Conservation (phyloP, 2,888 invertebrate species). For the Machimus rusticus region DNA sequence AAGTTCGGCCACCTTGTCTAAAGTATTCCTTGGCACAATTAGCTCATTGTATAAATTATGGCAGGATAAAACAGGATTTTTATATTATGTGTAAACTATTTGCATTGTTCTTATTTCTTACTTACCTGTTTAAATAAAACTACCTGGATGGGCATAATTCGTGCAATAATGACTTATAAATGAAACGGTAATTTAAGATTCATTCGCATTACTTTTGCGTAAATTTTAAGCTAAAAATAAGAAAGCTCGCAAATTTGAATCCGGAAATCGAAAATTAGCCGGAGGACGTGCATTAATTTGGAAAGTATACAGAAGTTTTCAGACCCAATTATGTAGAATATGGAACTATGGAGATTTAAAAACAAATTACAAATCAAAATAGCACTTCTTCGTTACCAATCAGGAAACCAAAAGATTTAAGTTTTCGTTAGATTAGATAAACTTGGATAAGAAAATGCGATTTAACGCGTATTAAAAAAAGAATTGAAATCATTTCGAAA, state of each 20-base stretch:
- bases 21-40: neutral
- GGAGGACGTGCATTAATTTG: too few species aligned
- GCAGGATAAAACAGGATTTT: neutral
- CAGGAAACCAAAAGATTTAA: too few species aligned
- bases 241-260: too few species aligned
- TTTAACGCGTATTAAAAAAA: neutral
- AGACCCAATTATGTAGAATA: too few species aligned
- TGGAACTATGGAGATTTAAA: too few species aligned
- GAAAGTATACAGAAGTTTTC: too few species aligned
- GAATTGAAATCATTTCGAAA: neutral
- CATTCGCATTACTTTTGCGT: neutral
- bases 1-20: neutral
- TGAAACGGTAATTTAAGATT: neutral
- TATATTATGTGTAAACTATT: slow-evolving; percentile 2
- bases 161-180: neutral
- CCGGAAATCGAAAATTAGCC: too few species aligned
- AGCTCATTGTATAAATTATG: neutral
- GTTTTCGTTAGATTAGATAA: too few species aligned
- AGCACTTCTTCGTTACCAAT: too few species aligned
- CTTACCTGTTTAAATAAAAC: neutral
- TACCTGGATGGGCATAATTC: neutral
- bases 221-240: too few species aligned
- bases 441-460: too few species aligned
- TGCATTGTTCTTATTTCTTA: slow-evolving; percentile 11
- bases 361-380: too few species aligned